Evolutionary conservation across 2,888 invertebrate species (phyloP), one percentile per base, ranked within the genome.

Genomic region (Agelastica alni): DNA sequence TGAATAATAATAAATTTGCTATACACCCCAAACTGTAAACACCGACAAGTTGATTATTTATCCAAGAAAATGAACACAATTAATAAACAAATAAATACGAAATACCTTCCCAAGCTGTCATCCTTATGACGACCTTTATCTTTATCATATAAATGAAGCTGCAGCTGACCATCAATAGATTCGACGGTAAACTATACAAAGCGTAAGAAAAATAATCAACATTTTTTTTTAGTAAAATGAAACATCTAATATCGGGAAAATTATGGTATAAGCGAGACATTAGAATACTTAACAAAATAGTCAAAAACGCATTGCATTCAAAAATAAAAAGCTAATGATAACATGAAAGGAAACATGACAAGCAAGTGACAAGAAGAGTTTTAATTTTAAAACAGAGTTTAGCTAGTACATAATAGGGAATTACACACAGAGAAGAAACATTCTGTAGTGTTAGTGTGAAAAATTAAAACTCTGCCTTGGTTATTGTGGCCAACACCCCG

Each of bases 41-140:
- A n/a, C n/a, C n/a, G n/a, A n/a, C 4, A 31, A 31, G 12, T 31
- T 31, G 31, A 31, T 31, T 12, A 31, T 31, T 13, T 31, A 5
- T 12, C 10, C 13, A n/a, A n/a, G n/a, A n/a, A n/a, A n/a, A n/a
- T n/a, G n/a, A n/a, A n/a, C n/a, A n/a, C 10, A 6, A 31, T n/a
- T 31, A 31, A 30, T 16, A 43, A 2, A 43, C 10, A 26, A 7
- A 22, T 1, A 20, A 45, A 45, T 20, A 10, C 31, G 46, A 48
- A 36, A 41, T 75, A 76, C 92, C 93, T 93, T 84, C 96, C 96
- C 71, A 96, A 86, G 70, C 87, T 86, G 80, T 96, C 96, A 81
- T 96, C 96, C 81, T 96, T 86, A 75, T 88, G 90, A 37, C 91
- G 16, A 68, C 91, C 87, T 73, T 89, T 88, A 83, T 96, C 96